These are phyloP conservation scores for Dyspetes luteomarginatus DNA, from an alignment of 2,888 invertebrate species.

Conservation along the genomic window DNA sequence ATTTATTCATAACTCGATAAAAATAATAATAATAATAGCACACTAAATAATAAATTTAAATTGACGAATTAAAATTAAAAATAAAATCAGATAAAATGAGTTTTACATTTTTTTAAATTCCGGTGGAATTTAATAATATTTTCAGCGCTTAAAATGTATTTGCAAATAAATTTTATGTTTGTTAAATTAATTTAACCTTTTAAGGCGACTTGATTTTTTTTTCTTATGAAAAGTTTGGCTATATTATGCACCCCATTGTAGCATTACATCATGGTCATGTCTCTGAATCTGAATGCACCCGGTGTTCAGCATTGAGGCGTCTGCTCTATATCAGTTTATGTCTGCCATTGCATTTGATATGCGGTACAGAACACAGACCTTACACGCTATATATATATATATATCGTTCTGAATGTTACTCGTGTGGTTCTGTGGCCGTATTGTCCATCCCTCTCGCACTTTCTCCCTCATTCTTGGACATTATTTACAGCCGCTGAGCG, in stretches of 20 bases:
- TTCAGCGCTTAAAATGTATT: too few species aligned
- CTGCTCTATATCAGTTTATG: neutral
- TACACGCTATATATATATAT: neutral
- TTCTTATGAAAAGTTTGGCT: neutral
- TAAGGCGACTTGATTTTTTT: too few species aligned
- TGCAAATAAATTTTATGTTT: too few species aligned
- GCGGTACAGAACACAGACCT: neutral
- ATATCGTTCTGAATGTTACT: conserved; percentile 17
- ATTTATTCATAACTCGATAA: too few species aligned
- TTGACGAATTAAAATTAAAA: too few species aligned
- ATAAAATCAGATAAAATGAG: too few species aligned
- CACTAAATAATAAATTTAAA: too few species aligned
- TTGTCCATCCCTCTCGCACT: conserved; percentile 18
- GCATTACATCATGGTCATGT: conserved; percentile 17
- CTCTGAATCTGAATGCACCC: neutral
- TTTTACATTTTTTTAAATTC: too few species aligned
- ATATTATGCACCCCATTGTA: neutral
- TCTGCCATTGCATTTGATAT: conserved; percentile 29
- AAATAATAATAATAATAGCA: too few species aligned
- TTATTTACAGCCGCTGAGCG: conserved; percentile 67
- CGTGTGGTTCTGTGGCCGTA: conserved; percentile 7
- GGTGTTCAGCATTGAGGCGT: neutral
- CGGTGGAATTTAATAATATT: too few species aligned
- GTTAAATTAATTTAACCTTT: too few species aligned
- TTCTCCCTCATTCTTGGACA: conserved; percentile 52